Conservation (phyloP, 2,113 vertebrate species). For the Oreochromis niloticus region DNA sequence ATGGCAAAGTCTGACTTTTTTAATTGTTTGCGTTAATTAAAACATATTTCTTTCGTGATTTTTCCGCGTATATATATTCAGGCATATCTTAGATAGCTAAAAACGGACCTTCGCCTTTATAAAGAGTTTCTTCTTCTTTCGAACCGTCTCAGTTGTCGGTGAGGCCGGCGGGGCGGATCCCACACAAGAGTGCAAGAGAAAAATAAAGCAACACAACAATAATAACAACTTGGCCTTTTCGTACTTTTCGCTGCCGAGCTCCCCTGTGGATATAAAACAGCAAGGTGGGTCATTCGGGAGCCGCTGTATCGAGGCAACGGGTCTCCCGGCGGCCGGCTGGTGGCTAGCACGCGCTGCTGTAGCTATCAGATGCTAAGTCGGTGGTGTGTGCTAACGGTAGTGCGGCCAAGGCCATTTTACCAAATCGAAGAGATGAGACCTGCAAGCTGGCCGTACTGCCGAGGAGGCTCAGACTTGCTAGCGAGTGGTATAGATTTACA, state of each 20-base stretch:
- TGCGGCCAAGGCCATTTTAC: slow-evolving; percentile 46
- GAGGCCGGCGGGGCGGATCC: slow-evolving; percentile 81
- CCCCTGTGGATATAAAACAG: slow-evolving; percentile 65
- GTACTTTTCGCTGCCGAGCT: slow-evolving; percentile 41
- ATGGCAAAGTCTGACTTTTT: background rate
- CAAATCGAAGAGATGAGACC: background rate
- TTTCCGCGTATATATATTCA: background rate
- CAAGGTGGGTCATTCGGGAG: slow-evolving; percentile 62
- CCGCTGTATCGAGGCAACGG: background rate
- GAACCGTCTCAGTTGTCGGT: slow-evolving; percentile 78
- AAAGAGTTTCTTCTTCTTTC: slow-evolving; percentile 65
- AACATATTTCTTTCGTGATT: background rate
- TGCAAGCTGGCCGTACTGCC: background rate
- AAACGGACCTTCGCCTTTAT: slow-evolving; percentile 64
- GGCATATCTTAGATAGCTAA: slow-evolving; percentile 45
- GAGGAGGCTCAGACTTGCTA: background rate
- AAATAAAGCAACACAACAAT: slow-evolving; percentile 66
- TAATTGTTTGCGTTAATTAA: background rate
- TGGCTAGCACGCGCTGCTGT: slow-evolving; percentile 35
- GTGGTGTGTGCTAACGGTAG: slow-evolving; percentile 37
- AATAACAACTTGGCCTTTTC: slow-evolving; percentile 52
- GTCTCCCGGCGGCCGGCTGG: background rate
- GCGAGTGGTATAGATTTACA: background rate
- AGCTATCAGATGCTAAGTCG: slow-evolving; percentile 41
- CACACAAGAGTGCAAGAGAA: slow-evolving; percentile 55